phyloP scores from a whole-genome alignment of 2,113 vertebrate species.

The Microcebus ravelobensis region DNA sequence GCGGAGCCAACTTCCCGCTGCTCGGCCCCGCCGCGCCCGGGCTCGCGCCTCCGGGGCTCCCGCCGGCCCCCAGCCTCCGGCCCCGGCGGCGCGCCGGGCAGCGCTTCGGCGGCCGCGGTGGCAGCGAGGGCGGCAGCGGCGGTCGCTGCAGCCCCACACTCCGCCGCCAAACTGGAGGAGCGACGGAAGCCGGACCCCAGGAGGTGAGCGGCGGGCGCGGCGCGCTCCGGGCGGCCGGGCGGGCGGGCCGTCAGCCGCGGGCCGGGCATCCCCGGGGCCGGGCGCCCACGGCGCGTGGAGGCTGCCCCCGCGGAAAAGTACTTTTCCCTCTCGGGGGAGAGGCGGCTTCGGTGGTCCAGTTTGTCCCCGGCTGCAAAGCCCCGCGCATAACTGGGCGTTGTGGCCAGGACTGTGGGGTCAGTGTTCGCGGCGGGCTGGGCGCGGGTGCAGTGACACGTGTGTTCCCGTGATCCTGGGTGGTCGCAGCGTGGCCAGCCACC shows the following conservation, averaged over 20 bases:
- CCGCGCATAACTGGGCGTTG: background rate
- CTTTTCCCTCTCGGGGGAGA: background rate
- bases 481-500: constrained; percentile 20
- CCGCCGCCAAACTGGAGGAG: constrained; percentile 83
- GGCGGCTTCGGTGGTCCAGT: background rate
- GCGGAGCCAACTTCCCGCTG: constrained; percentile 40
- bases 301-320: constrained; percentile 7
- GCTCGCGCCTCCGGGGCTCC: constrained; percentile 53
- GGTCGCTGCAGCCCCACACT: constrained; percentile 65
- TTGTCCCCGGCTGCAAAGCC: background rate
- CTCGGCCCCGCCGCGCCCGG: constrained; percentile 39
- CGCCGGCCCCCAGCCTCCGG: background rate
- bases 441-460: constrained; percentile 56
- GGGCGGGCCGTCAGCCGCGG: constrained; percentile 27
- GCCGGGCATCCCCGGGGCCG: constrained; percentile 56
- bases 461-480: constrained; percentile 33
- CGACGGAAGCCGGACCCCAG: constrained; percentile 84
- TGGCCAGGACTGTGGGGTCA: background rate
- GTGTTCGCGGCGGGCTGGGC: background rate
- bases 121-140: background rate
- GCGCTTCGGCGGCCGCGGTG: constrained; percentile 21
- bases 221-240: background rate
- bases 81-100: constrained; percentile 50
- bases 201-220: constrained; percentile 78
- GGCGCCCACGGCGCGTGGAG: background rate